Base-by-base conservation (phyloP, 2,888 invertebrate genomes). In the Caenorhabditis japonica region DNA sequence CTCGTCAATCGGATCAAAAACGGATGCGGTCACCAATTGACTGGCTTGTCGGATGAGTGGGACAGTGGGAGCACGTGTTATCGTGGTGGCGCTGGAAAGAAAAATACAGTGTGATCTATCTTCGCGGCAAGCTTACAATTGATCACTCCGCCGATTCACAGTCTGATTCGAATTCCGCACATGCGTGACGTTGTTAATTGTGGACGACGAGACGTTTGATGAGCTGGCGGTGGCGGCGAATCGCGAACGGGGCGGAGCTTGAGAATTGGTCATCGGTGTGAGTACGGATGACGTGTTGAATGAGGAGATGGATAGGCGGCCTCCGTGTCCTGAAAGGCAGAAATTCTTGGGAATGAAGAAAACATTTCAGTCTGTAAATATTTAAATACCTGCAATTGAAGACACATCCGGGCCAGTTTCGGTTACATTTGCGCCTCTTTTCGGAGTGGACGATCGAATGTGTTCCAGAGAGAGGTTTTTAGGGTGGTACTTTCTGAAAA, bases 401-500 rank as follows among this genome's bases (percentile, higher is more conserved):
- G 74, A 74, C 4, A 74, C 30, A 47, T 74, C 74, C 2, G 68
- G 59, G 0, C n/a, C 44, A 15, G 36, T 44, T 46, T 53, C 51
- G 17, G 34, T 43, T 10, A 53, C 23, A 33, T 27, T 55, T 13
- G 64, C 23, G n/a, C 61, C 56, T 33, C 33, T 36, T 44, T 56
- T 55, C 12, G 74, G 74, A 5, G 74, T 74, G 8, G 68, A 69
- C 17, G 68, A 74, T 36, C 58, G 39, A 2, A 69, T 25, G 12
- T 62, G 49, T n/a, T 69, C 61, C 1, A 30, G 12, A 2, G 55
- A 25, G 17, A 56, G 10, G 7, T 33, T 21, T 43, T 55, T 72
- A 5, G 74, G 74, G 36, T 74, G 74, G 39, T 74, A 74, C 21
- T 74, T 74, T 23, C 71, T 71, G 39, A 44, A 62, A 56, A 17